phyloP scores from a whole-genome alignment of 2,113 vertebrate species.

The Tupaia tana region DNA sequence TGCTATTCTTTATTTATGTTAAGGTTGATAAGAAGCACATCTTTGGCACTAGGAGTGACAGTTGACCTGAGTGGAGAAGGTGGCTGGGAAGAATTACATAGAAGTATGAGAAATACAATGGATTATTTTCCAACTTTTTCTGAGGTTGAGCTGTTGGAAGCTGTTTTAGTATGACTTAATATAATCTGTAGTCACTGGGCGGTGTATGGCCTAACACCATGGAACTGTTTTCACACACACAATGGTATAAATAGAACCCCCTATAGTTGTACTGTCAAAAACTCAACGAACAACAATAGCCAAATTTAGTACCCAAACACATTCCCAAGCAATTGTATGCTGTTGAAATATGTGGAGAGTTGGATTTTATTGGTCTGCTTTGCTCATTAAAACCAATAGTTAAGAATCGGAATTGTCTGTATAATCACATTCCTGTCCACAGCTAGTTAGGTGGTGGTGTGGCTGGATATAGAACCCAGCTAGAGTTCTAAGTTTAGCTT shows the following conservation, averaged over 20 bases:
- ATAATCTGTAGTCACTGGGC: background rate
- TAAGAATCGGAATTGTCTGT: constrained; percentile 13
- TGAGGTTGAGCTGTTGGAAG: background rate
- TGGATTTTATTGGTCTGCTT: constrained; percentile 61
- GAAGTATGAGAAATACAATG: background rate
- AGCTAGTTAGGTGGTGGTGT: constrained; percentile 60
- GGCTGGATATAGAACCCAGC: constrained; percentile 40
- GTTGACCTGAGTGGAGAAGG: background rate
- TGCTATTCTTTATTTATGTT: background rate
- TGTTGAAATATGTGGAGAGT: constrained; percentile 33
- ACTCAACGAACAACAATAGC: background rate
- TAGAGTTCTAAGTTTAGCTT: constrained; percentile 81
- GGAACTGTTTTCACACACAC: background rate
- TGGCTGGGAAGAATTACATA: background rate
- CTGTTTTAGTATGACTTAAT: background rate
- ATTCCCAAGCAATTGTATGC: constrained; percentile 40
- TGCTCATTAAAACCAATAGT: constrained; percentile 33
- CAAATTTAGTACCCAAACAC: background rate
- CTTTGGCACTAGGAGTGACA: background rate
- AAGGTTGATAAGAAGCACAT: constrained; percentile 2
- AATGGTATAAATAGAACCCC: background rate
- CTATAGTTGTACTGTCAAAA: background rate
- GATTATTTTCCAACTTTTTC: background rate
- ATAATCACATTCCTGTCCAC: constrained; percentile 60
- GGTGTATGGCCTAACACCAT: background rate